Evolutionary conservation across 30 jellyfish, hydroid and myxozoan species (phyloP).

Genomic region (Pseudorhiza aurosa): DNA sequence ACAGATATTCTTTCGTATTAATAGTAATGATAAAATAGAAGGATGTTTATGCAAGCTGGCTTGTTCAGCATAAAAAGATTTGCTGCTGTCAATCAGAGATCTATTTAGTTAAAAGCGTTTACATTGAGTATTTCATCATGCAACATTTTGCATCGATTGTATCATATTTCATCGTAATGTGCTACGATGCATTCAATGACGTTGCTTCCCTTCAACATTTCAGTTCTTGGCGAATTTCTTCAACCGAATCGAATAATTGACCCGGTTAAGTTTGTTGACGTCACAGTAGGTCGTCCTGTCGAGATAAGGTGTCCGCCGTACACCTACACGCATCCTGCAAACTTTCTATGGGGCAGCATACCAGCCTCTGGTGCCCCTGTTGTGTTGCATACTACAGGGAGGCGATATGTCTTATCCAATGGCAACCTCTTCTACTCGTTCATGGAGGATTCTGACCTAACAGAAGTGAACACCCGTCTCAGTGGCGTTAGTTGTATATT

Average conservation of each 20-base stretch:
- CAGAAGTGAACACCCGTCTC: slow-evolving; percentile 61
- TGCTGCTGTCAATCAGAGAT: too few relatives aligned
- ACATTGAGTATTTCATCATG: too few relatives aligned
- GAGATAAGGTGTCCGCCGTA: slow-evolving; percentile 73
- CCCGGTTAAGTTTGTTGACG: slow-evolving; percentile 41
- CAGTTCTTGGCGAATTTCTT: slow-evolving; percentile 75
- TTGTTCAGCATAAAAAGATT: too few relatives aligned
- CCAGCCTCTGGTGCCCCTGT: slow-evolving; percentile 70
- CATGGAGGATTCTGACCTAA: slow-evolving; percentile 71
- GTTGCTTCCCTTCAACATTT: too few relatives aligned
- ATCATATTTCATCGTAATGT: background rate
- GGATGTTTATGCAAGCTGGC: too few relatives aligned
- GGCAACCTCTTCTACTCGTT: slow-evolving; percentile 76
- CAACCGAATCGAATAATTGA: slow-evolving; percentile 65
- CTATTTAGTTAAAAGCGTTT: too few relatives aligned
- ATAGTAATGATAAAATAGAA: too few relatives aligned
- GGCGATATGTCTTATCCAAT: slow-evolving; percentile 74
- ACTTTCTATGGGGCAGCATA: slow-evolving; percentile 72
- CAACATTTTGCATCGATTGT: background rate
- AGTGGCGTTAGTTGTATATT: slow-evolving; percentile 75
- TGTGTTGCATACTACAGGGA: slow-evolving; percentile 36
- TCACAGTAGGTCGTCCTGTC: slow-evolving; percentile 81
- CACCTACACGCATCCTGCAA: slow-evolving; percentile 74
- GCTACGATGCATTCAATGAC: too few relatives aligned
- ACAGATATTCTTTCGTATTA: too few relatives aligned